These are phyloP conservation scores for Montipora efflorescens DNA, from an alignment of 64 coral and sea anemone species.

Conservation along the genomic window DNA sequence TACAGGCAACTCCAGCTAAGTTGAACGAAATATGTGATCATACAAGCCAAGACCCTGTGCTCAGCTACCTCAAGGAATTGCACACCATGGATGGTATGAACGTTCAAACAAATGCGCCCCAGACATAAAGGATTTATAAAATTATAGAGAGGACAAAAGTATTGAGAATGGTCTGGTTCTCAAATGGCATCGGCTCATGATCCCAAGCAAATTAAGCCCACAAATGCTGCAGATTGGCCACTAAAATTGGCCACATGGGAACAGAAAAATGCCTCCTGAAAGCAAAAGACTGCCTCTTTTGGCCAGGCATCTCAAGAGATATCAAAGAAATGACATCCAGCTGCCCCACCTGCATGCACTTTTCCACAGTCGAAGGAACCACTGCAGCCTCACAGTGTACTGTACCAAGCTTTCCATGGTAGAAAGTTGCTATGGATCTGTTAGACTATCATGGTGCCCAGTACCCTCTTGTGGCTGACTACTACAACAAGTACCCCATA, in stretches of 20 bases:
- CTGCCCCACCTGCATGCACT: constrained; percentile 42
- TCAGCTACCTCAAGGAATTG: constrained; percentile 54
- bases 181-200: constrained; percentile 31
- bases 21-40: constrained; percentile 23
- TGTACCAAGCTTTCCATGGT: too few species aligned
- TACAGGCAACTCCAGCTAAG: constrained; percentile 27
- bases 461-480: too few species aligned
- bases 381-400: constrained; percentile 58
- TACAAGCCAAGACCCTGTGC: constrained; percentile 30
- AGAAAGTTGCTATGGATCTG: too few species aligned
- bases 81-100: constrained; percentile 63
- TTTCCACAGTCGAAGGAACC: constrained; percentile 69
- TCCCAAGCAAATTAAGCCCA: constrained; percentile 18
- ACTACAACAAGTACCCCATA: too few species aligned
- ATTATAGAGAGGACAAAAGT: constrained; percentile 66
- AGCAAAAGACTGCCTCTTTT: constrained; percentile 56
- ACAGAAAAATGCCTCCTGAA: constrained; percentile 54
- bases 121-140: constrained; percentile 34
- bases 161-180: constrained; percentile 68
- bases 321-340: constrained; percentile 45
- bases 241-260: constrained; percentile 58
- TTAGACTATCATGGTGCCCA: too few species aligned
- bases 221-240: constrained; percentile 51
- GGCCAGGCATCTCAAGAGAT: constrained; percentile 64
- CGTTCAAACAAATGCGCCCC: not conserved